Conservation (phyloP, 2,888 invertebrate genomes). For the Cepaea hortensis region DNA sequence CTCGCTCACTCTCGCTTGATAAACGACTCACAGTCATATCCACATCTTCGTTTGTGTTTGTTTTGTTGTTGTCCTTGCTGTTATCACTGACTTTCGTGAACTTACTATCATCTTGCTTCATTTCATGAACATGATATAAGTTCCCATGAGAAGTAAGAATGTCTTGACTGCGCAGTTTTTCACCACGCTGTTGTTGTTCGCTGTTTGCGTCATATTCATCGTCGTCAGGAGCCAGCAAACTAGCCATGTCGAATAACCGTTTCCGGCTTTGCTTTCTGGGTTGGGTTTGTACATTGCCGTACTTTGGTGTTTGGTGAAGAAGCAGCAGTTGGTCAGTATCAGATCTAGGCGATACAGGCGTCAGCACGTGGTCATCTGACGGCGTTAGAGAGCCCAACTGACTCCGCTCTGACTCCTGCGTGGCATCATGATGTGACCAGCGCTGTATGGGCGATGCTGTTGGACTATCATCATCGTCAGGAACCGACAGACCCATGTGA, state of each 20-base stretch:
- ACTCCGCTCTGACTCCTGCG: constrained; percentile 21
- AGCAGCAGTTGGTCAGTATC: constrained; percentile 21
- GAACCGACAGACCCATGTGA: constrained; percentile 96
- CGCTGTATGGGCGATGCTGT: constrained; percentile 66
- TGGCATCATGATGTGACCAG: constrained; percentile 38
- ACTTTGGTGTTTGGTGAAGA: constrained; percentile 15
- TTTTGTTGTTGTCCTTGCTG: background rate
- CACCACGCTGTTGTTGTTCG: background rate
- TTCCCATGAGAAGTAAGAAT: background rate
- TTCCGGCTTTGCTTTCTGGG: constrained; percentile 79
- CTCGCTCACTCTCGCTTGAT: constrained; percentile 22
- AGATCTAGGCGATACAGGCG: background rate
- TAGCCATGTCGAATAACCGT: constrained; percentile 95
- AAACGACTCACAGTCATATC: background rate
- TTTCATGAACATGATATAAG: constrained; percentile 4
- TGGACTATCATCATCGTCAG: constrained; percentile 94
- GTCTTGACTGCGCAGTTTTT: constrained; percentile 4
- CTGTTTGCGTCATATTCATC: constrained; percentile 20
- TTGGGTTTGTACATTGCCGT: constrained; percentile 27
- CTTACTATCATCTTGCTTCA: background rate
- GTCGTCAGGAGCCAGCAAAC: constrained; percentile 90
- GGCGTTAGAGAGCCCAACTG: constrained; percentile 16
- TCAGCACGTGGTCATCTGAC: constrained; percentile 11
- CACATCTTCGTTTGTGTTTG: background rate
- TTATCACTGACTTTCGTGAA: background rate